A percentile compares a stretch with the other conserved stretches of the same genome.
phyloP scores from a whole-genome alignment of 2,113 vertebrate species.

The Leucopternis melanops region DNA sequence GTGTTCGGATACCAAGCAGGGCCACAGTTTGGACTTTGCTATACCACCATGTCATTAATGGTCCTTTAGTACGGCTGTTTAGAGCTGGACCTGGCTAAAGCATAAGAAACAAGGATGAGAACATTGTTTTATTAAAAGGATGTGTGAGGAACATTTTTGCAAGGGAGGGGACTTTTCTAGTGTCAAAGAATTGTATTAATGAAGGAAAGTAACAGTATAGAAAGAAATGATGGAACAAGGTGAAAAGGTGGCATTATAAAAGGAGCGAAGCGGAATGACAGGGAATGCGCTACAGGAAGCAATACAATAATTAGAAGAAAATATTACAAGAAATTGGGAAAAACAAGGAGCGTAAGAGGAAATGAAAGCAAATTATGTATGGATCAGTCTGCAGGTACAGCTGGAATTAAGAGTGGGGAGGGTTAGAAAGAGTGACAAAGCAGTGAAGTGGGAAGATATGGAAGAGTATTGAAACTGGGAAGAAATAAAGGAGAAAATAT shows the following conservation, averaged over 20 bases:
- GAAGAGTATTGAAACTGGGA: not conserved
- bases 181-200: not conserved
- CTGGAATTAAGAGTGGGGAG: not conserved
- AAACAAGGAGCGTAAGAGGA: not conserved
- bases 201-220: not conserved
- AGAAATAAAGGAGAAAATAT: not conserved
- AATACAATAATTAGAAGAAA: not conserved
- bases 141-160: not conserved
- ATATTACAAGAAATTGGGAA: not conserved
- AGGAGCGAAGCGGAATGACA: not conserved
- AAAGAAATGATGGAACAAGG: not conserved
- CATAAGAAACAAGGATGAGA: not conserved
- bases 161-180: not conserved
- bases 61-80: not conserved
- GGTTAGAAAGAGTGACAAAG: not conserved
- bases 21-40: not conserved
- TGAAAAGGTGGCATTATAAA: not conserved
- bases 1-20: not conserved
- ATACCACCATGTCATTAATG: not conserved
- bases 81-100: not conserved
- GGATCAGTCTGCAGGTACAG: not conserved
- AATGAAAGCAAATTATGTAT: not conserved
- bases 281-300: not conserved
- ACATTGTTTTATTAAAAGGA: not conserved
- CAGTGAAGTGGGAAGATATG: not conserved